Base-by-base conservation (phyloP, 2,113 vertebrate genomes). In the Balaenoptera acutorostrata region DNA sequence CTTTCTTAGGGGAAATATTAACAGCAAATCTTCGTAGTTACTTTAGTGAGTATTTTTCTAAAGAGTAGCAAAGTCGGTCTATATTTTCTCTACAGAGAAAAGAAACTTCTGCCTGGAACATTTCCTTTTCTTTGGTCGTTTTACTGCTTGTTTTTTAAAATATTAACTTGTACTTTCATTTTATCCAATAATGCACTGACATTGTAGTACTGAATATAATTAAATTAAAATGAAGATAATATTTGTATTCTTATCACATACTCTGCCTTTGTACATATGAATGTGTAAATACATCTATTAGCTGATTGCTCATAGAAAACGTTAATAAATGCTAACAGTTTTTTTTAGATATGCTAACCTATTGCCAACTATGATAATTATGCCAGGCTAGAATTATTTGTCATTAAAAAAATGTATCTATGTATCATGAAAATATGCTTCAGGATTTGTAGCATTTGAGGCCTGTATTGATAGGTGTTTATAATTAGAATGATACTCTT, bases 11-110 rank as follows among this genome's bases (percentile, higher is more conserved):
- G 41, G 59, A 85, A 94, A 66, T 74, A 69, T 83, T 85, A 94
- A 71, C n/a, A 69, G 39, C 0, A 69, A 25, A 63, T 66, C 17
- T 95, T 82, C n/a, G 8, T 6, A 59, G 4, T 96, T 3, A n/a
- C 59, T 97, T 93, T 93, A 95, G 21, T 74, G 5, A 92, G 23
- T 88, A 63, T 29, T 80, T 95, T 97, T 57, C 29, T 92, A 57
- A 41, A 88, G 13, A 96, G 18, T 0, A 75, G 12, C 17, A 96
- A 96, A 88, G 66, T 41, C 92, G 96, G 6, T 18, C 18, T 5
- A 0, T 36, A 14, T 2, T 27, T 10, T 57, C 29, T 75, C 1
- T 49, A 63, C 44, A 92, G 29, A 93, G 17, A 84, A 88, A 44
- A 85, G 18, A 59, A 69, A 31, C 0, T 64, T 63, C 4, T 80